A percentile compares a stretch with the other conserved stretches of the same genome.
Evolutionary conservation across 2,888 invertebrate genomes (phyloP).

Genomic region (Tanytarsus gracilentus): DNA sequence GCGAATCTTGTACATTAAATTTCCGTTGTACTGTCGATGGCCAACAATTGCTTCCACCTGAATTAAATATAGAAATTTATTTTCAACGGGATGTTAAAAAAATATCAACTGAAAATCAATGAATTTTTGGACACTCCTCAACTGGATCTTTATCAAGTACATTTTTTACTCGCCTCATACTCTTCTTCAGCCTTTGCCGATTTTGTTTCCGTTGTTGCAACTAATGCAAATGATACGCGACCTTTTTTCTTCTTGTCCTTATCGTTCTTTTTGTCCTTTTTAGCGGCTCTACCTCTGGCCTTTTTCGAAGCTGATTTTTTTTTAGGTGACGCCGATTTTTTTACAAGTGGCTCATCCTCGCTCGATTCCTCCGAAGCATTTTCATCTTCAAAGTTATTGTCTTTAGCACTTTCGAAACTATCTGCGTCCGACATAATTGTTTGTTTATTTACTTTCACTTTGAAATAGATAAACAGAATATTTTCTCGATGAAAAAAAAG

Average conservation of each 20-base stretch:
- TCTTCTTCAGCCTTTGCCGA: conserved; percentile 1
- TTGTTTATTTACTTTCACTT: no score
- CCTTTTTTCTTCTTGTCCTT: background rate
- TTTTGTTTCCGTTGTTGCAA: background rate
- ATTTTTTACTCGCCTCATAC: background rate
- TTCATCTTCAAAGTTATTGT: background rate
- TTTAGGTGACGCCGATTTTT: background rate
- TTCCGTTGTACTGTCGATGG: conserved; percentile 58
- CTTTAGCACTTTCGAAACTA: conserved; percentile 10
- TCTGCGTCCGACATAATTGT: conserved; percentile 9
- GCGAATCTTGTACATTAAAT: conserved; percentile 59
- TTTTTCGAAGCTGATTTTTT: background rate
- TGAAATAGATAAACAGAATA: no score
- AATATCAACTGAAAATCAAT: background rate
- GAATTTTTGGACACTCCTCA: no score
- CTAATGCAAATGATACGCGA: background rate
- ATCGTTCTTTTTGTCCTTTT: background rate
- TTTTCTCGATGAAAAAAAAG: no score
- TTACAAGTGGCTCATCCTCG: conserved; percentile 7
- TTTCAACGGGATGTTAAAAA: background rate
- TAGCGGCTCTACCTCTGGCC: no score
- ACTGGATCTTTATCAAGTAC: background rate
- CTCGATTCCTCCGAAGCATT: background rate
- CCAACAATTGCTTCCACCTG: conserved; percentile 64
- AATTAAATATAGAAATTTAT: background rate